Evolutionary conservation across 2,797 vertebrate species (phyloP).

Genomic region (Muscicapa striata): DNA sequence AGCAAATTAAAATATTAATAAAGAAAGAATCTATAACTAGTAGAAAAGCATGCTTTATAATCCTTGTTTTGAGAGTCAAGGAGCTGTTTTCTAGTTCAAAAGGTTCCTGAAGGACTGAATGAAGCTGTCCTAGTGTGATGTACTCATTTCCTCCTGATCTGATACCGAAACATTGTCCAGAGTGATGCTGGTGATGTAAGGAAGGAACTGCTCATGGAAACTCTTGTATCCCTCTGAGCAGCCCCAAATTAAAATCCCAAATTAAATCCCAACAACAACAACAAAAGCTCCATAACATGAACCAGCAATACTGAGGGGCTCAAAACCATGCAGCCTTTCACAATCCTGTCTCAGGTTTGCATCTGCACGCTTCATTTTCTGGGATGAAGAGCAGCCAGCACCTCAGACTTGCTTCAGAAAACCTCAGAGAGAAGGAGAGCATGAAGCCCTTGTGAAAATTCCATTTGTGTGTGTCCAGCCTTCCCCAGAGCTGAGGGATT

Average conservation of each 20-base stretch:
- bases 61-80: not conserved
- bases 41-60: not conserved
- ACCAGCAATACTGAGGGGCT: not conserved
- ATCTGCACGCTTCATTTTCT: not conserved
- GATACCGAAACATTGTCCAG: not conserved
- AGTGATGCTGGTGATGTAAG: not conserved
- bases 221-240: not conserved
- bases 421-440: not conserved
- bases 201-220: not conserved
- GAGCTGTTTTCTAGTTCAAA: not conserved
- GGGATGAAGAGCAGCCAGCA: not conserved
- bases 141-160: not conserved
- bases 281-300: not conserved
- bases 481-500: not conserved
- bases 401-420: not conserved
- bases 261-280: not conserved
- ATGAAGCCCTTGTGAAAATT: not conserved
- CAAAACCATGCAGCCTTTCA: not conserved
- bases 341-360: not conserved
- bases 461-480: fast-evolving
- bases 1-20: not conserved
- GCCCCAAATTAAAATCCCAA: not conserved
- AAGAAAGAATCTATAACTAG: not conserved
- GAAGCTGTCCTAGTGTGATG: not conserved
- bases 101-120: not conserved